Evolutionary conservation across 2,888 invertebrate species (phyloP).

Genomic region (Microctonus hyperodae): DNA sequence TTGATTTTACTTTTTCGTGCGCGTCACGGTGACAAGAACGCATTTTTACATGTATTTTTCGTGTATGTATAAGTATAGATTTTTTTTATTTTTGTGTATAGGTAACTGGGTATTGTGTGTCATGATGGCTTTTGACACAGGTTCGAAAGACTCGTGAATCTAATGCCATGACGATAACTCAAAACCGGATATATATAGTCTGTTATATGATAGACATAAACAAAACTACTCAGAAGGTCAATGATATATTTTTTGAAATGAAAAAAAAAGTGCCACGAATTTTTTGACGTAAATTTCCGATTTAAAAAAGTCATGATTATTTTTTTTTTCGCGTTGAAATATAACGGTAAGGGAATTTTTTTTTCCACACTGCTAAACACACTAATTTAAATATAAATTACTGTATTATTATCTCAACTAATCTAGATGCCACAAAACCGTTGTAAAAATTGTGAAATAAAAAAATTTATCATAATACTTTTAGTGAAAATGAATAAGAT

Average conservation of each 20-base stretch:
- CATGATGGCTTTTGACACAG: not conserved
- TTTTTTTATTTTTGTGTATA: not conserved
- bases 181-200: conserved; percentile 2
- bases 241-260: not conserved
- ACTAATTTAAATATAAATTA: not conserved
- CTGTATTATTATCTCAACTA: not conserved
- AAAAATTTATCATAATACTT: too few species aligned
- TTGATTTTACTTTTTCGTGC: conserved; percentile 36
- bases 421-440: not conserved
- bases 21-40: conserved; percentile 24
- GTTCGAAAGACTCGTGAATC: conserved; percentile 1
- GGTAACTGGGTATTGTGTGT: too few species aligned
- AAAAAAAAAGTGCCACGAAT: conserved; percentile 8
- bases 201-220: not conserved
- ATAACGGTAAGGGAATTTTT: not conserved
- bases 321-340: not conserved
- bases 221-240: not conserved
- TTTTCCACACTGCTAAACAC: not conserved
- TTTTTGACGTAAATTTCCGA: not conserved
- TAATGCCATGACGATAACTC: conserved; percentile 1
- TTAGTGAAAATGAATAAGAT: too few species aligned
- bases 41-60: not conserved
- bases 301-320: not conserved
- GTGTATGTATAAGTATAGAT: not conserved
- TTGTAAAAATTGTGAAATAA: conserved; percentile 16